These are phyloP conservation scores for Caenorhabditis zanzibari DNA, from an alignment of 2,888 invertebrate species.

Conservation along the genomic window DNA sequence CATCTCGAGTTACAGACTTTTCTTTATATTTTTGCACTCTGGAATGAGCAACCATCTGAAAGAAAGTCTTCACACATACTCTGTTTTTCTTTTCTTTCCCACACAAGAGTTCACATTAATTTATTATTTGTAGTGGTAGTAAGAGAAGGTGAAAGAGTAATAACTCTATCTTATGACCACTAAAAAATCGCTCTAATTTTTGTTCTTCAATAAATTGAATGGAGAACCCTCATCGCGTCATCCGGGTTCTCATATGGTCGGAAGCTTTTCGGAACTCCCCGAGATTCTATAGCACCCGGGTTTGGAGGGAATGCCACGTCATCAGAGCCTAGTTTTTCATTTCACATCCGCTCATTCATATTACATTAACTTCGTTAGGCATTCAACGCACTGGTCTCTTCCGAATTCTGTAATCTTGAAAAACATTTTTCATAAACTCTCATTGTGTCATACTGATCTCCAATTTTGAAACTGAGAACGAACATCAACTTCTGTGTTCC, in stretches of 20 bases:
- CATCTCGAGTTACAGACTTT: conserved; percentile 14
- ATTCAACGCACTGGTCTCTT: conserved; percentile 47
- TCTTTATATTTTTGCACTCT: conserved; percentile 2
- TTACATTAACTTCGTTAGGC: conserved; percentile 57
- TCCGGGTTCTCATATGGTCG: conserved; percentile 33
- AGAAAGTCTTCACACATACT: neutral
- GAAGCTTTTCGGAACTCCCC: neutral
- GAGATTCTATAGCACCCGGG: neutral
- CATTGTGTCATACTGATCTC: neutral
- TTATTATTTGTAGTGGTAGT: conserved; percentile 34
- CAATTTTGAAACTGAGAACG: neutral
- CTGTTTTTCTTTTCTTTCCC: conserved; percentile 12
- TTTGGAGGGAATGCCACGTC: conserved; percentile 35
- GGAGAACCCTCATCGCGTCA: conserved; percentile 2
- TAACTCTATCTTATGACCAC: conserved; percentile 13
- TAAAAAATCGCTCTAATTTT: conserved; percentile 14
- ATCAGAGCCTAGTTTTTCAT: conserved; percentile 5
- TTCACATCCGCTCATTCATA: conserved; percentile 53
- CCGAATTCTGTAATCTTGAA: conserved; percentile 27
- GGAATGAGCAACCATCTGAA: conserved; percentile 16
- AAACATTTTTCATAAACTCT: neutral
- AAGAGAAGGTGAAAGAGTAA: conserved; percentile 1
- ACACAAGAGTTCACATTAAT: conserved; percentile 27
- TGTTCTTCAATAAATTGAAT: conserved; percentile 13
- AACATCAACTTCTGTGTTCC: neutral